Evolutionary conservation across 2,888 invertebrate species (phyloP).

Genomic region (Hesperia comma): DNA sequence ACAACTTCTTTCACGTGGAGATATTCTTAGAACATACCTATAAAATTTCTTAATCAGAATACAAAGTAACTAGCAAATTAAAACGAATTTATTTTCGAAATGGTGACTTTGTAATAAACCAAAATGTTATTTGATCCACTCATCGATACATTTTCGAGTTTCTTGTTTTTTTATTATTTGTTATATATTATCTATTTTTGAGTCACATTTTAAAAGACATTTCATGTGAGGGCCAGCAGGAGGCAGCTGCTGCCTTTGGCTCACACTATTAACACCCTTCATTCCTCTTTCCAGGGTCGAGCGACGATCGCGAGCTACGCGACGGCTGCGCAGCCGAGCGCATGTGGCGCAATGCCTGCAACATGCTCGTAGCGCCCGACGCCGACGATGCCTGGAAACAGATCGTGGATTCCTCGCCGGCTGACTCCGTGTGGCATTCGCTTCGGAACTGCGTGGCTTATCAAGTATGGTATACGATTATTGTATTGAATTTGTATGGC

Average conservation of each 20-base stretch:
- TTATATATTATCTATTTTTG: no score
- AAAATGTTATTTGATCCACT: no score
- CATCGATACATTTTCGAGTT: no score
- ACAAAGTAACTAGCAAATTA: neutral
- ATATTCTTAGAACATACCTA: neutral
- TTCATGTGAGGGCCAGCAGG: no score
- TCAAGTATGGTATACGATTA: constrained; percentile 55
- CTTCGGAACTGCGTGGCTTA: constrained; percentile 73
- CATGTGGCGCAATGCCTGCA: constrained; percentile 72
- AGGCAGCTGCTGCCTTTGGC: no score
- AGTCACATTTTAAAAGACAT: no score
- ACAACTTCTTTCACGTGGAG: neutral
- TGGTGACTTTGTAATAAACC: no score
- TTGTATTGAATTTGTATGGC: no score
- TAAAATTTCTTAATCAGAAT: neutral
- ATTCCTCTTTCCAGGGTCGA: neutral
- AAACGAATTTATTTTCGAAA: neutral
- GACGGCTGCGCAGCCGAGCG: constrained; percentile 67
- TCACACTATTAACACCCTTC: no score
- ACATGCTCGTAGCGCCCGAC: constrained; percentile 59
- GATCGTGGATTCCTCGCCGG: constrained; percentile 59
- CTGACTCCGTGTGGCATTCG: constrained; percentile 71
- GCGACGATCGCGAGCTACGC: constrained; percentile 24
- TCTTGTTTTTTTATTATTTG: no score
- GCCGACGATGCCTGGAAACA: constrained; percentile 66